phyloP scores from a whole-genome alignment of 2,113 vertebrate genomes.

The Kobus ellipsiprymnus region DNA sequence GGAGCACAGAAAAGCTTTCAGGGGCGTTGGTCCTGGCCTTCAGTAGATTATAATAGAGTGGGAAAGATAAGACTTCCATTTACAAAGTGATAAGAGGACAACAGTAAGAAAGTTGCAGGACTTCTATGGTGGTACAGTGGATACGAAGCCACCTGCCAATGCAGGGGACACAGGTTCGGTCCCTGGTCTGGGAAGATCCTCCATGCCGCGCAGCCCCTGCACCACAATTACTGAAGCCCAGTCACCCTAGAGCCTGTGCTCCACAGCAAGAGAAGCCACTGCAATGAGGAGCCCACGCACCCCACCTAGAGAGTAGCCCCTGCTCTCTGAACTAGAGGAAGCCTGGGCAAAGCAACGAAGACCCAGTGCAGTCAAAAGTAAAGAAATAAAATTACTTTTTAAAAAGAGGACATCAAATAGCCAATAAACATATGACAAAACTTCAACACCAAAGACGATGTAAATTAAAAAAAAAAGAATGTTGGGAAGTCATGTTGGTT shows the following conservation, averaged over 20 bases:
- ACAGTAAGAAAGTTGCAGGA: neutral
- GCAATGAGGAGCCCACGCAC: rapidly evolving
- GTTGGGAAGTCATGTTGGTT: neutral
- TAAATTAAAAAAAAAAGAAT: neutral
- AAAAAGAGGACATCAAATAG: neutral
- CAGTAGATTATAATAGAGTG: neutral
- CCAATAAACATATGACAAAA: neutral
- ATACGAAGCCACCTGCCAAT: neutral
- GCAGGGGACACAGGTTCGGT: neutral
- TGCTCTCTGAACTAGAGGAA: neutral
- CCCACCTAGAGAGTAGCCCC: neutral
- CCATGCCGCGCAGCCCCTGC: neutral
- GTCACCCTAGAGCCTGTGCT: neutral
- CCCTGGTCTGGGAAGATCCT: neutral
- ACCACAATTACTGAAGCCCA: neutral
- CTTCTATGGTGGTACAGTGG: neutral
- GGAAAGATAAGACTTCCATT: neutral
- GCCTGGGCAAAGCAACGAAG: neutral
- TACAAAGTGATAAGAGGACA: neutral
- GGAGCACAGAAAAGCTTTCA: neutral
- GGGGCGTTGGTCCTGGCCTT: constrained; percentile 3
- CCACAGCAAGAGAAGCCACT: neutral
- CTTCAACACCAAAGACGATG: neutral
- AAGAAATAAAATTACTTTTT: neutral
- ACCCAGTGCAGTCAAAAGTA: neutral